Percentiles rank a stretch among this genome's conserved stretches.
phyloP scores from a whole-genome alignment of 2,113 vertebrate genomes.

The Manacus vitellinus region DNA sequence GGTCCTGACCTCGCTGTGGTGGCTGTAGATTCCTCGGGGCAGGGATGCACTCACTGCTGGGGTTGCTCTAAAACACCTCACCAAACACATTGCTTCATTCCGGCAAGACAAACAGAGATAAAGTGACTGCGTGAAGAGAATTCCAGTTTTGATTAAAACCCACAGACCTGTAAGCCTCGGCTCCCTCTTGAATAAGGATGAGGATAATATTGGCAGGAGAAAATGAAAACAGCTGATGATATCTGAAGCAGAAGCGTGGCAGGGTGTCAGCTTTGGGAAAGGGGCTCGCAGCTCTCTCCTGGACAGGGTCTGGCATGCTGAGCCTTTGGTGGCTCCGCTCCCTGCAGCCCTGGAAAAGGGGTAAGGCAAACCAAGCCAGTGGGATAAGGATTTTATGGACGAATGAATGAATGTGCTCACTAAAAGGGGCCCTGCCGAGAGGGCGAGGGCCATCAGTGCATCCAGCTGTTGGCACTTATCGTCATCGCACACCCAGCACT shows the following conservation, averaged over 20 bases:
- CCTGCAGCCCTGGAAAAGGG: neutral
- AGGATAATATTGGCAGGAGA: neutral
- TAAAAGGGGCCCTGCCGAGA: neutral
- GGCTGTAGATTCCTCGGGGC: fast-evolving
- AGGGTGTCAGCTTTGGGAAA: neutral
- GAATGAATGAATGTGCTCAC: neutral
- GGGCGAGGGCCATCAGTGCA: neutral
- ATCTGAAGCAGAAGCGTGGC: neutral
- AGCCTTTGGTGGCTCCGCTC: fast-evolving
- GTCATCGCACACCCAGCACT: neutral
- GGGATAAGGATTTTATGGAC: neutral
- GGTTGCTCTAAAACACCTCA: neutral
- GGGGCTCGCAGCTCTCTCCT: neutral
- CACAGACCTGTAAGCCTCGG: neutral
- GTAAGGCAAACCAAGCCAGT: neutral
- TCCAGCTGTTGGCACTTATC: neutral
- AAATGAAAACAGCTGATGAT: neutral
- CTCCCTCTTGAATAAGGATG: neutral
- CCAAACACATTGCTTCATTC: neutral
- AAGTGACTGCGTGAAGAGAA: neutral
- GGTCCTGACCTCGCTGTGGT: neutral
- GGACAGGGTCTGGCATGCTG: neutral
- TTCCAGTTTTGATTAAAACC: neutral
- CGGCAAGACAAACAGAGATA: neutral
- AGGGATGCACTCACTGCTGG: neutral